A percentile compares a stretch with the other conserved stretches of the same genome.
Conservation (phyloP, 2,888 invertebrate genomes). For the Abrostola triplasia region DNA sequence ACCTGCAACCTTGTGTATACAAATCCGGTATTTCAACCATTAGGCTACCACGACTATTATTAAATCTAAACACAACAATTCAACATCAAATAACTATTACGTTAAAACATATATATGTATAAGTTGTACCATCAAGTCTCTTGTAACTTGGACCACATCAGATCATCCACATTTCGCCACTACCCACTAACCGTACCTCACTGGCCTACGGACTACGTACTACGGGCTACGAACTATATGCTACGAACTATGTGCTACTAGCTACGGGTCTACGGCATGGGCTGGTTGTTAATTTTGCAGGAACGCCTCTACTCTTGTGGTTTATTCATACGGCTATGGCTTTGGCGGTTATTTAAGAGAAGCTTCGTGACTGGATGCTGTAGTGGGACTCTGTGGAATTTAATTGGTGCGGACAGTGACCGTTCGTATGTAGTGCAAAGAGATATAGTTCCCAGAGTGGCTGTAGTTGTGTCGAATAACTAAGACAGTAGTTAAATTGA, state of each 20-base stretch:
- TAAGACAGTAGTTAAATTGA: too few relatives aligned
- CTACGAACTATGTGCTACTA: too few relatives aligned
- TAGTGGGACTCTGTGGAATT: slow-evolving; percentile 58
- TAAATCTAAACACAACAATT: too few relatives aligned
- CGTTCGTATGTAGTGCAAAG: slow-evolving; percentile 39
- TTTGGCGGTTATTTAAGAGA: slow-evolving; percentile 68
- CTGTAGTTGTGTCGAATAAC: too few relatives aligned
- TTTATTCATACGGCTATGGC: slow-evolving; percentile 68
- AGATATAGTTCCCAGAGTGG: slow-evolving; percentile 4
- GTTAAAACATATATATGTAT: too few relatives aligned
- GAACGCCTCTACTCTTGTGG: slow-evolving; percentile 72
- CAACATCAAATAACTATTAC: too few relatives aligned
- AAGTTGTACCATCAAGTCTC: not conserved
- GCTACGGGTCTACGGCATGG: too few relatives aligned
- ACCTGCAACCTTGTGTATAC: too few relatives aligned
- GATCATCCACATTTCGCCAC: slow-evolving; percentile 58
- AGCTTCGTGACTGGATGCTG: slow-evolving; percentile 61
- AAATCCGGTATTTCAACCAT: too few relatives aligned
- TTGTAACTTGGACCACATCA: slow-evolving; percentile 27
- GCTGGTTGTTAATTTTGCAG: slow-evolving; percentile 76
- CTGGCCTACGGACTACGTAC: slow-evolving; percentile 47
- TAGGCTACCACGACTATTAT: too few relatives aligned
- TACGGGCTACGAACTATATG: too few relatives aligned
- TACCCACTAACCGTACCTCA: slow-evolving; percentile 73
- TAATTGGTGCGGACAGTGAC: slow-evolving; percentile 49